Conservation (phyloP, 2,888 invertebrate genomes). For the Folsomia candida region DNA sequence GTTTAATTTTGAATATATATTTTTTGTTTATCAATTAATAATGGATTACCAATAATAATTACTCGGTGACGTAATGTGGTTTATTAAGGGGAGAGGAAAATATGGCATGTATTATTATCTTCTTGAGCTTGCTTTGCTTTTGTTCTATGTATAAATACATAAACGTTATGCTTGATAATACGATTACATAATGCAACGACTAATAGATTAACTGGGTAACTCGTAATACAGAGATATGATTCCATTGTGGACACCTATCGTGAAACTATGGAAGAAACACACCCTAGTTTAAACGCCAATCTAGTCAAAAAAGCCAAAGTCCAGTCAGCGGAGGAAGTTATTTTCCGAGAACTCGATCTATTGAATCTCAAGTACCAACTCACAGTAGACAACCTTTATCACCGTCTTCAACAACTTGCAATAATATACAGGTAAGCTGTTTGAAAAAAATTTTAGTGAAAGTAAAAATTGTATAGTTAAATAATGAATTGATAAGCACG, state of each 20-base stretch:
- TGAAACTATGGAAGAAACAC: conserved; percentile 75
- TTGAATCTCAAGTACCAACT: conserved; percentile 76
- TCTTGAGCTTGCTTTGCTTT: background rate
- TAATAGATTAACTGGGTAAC: conserved; percentile 15
- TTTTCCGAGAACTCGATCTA: conserved; percentile 74
- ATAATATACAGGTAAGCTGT: no score
- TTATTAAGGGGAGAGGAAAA: no score
- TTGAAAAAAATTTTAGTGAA: no score
- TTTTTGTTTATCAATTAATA: no score
- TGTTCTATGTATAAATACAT: background rate
- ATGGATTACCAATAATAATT: no score
- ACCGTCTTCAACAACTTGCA: conserved; percentile 67
- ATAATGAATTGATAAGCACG: no score
- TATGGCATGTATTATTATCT: no score
- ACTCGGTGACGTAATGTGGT: no score
- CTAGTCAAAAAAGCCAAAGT: conserved; percentile 52
- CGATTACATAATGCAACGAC: conserved; percentile 9
- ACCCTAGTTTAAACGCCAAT: conserved; percentile 71
- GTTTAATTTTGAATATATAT: no score
- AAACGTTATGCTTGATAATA: no score
- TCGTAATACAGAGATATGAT: conserved; percentile 71
- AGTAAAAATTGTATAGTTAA: no score
- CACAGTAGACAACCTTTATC: conserved; percentile 67
- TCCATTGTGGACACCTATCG: conserved; percentile 79
- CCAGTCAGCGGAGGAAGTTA: conserved; percentile 67